phyloP scores from a whole-genome alignment of 2,113 vertebrate genomes.

The Hippocampus mohnikei region DNA sequence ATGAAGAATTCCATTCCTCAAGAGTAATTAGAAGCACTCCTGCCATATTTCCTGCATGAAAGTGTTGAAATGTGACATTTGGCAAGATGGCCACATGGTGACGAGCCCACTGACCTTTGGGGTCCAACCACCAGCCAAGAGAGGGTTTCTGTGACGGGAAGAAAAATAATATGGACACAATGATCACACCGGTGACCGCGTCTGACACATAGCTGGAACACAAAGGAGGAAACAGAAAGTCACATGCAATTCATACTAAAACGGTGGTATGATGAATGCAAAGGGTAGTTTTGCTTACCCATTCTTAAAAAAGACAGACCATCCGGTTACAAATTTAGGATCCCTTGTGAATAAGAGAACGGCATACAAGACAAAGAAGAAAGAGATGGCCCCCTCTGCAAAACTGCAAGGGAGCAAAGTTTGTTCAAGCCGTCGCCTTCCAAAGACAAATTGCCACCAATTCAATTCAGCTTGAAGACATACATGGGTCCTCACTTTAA shows the following conservation, averaged over 20 bases:
- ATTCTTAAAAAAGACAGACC: constrained; percentile 86
- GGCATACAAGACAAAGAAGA: constrained; percentile 85
- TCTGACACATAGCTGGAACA: constrained; percentile 85
- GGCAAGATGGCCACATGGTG: neutral
- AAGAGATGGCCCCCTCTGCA: constrained; percentile 84
- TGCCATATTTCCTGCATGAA: no score
- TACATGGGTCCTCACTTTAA: constrained; percentile 75
- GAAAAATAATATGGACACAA: constrained; percentile 89
- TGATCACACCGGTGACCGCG: constrained; percentile 86
- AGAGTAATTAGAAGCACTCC: no score
- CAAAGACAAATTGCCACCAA: neutral
- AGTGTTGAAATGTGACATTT: neutral
- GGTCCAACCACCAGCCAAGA: constrained; percentile 88
- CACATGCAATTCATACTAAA: neutral
- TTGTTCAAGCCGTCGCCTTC: constrained; percentile 8
- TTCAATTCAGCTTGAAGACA: constrained; percentile 25
- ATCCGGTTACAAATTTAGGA: constrained; percentile 93
- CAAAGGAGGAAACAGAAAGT: neutral
- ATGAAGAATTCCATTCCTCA: no score
- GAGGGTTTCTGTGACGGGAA: constrained; percentile 93
- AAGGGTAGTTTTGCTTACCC: constrained; percentile 78
- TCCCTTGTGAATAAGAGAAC: constrained; percentile 91
- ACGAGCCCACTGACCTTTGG: constrained; percentile 76
- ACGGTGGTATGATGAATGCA: neutral
- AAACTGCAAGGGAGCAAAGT: constrained; percentile 72